Conservation (phyloP, 2,113 vertebrate species). For the Tamias sibiricus region DNA sequence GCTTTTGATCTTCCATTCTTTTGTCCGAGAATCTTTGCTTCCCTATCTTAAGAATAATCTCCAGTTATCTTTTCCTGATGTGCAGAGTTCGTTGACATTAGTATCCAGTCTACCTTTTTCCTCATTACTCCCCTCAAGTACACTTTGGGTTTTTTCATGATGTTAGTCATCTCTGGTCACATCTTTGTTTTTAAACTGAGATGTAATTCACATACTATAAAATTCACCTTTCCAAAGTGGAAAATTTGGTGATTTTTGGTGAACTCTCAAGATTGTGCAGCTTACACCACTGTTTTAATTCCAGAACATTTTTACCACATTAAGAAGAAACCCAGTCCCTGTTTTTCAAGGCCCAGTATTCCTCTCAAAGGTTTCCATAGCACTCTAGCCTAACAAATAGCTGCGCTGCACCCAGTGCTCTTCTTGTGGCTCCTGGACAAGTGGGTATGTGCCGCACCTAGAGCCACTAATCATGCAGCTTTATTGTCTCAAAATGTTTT, state of each 20-base stretch:
- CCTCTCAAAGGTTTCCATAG: not conserved
- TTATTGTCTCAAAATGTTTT: not conserved
- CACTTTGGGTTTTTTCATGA: not conserved
- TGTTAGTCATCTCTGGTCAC: not conserved
- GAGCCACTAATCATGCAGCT: too few relatives aligned
- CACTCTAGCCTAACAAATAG: accelerated
- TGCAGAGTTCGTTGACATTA: not conserved
- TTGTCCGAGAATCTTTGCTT: not conserved
- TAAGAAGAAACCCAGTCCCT: not conserved
- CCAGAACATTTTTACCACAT: not conserved
- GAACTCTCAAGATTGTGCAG: not conserved
- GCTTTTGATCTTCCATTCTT: not conserved
- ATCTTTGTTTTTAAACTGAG: not conserved
- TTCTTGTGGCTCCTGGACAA: not conserved
- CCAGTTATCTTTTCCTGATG: not conserved
- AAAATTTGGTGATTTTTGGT: not conserved
- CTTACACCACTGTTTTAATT: not conserved
- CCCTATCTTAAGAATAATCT: not conserved
- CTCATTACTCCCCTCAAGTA: not conserved
- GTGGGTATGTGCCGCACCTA: not conserved
- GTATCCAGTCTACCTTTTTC: not conserved
- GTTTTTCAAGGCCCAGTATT: not conserved
- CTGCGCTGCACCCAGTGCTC: accelerated
- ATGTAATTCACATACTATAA: not conserved
- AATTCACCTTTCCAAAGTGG: not conserved